Evolutionary conservation across 2,113 vertebrate genomes (phyloP), one percentile per base, ranked within the genome.

Genomic region (Albula glossodonta): DNA sequence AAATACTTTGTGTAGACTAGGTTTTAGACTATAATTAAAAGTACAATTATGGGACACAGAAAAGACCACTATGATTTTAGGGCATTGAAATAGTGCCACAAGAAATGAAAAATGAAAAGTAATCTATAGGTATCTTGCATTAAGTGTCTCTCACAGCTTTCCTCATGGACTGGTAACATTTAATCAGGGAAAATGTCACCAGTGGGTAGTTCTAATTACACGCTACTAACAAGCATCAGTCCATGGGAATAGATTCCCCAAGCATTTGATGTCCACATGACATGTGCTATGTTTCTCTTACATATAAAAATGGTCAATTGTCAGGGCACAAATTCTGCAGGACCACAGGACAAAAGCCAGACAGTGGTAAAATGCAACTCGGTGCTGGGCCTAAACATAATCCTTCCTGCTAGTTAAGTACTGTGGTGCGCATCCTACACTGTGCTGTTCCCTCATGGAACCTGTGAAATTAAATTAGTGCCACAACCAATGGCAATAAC

Each of bases 381-480:
- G 17, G 19, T 22, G 13, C 60, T 66, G 17, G 17, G 3, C n/a
- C n/a, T 31, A 74, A 74, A 74, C 70, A 74, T 80, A 80, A 49
- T 66, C 84, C 57, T 78, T 66, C 80, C 79, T 25, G 82, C 49
- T 77, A 82, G 70, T 7, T 52, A 81, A n/a, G 19, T 56, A 19
- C 66, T 41, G 83, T 17, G 51, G 51, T 25, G 41, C 53, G 50
- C 84, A 49, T 85, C 84, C 84, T 53, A 66, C 85, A 49, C 63
- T 5, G 50, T 60, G 51, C 81, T 57, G 10, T 57, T 82, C 80
- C 57, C 50, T 6, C n/a, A 50, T 51, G 63, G 51, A 86, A 51
- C 63, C 60, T 70, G 85, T 74, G 85, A 77, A 74, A 86, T 74
- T 52, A 48, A 86, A 82, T 86, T 51, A 74, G 63, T n/a, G 41